Base-by-base conservation (phyloP, 2,113 vertebrate genomes). In the Tragelaphus buxtoni region DNA sequence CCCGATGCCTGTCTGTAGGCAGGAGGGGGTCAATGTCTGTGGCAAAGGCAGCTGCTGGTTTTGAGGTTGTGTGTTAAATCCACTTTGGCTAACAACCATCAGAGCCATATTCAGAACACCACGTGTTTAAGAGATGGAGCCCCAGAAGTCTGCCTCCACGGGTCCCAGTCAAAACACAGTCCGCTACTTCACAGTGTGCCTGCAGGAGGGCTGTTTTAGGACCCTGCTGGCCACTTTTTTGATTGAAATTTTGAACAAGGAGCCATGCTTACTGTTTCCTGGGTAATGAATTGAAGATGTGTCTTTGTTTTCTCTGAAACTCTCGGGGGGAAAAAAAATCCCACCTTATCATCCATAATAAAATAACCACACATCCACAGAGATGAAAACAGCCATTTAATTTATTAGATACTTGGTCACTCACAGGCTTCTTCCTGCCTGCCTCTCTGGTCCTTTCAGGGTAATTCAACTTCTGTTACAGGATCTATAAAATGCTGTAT, bases 31-130 rank as follows among this genome's bases (percentile, higher is more conserved):
- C 97, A 98, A 86, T 28, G 95, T 97, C 81, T 76, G 58, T 24
- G 79, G 79, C 90, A 90, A 96, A 98, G 95, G 58, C 96, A 98
- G 98, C 97, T 97, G 96, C 95, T 94, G 97, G 97, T 96, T 96
- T 98, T 1, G 3, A 96, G 97, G 95, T 18, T 51, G 61, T 76
- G 83, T 79, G 24, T 98, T 98, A 90, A 98, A 97, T 97, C 94
- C 69, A 91, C 65, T 92, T 95, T 49, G 63, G 94, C 91, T 81
- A 94, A 89, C 76, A 45, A 51, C 32, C 32, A 0, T 30, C 88
- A 97, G 94, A 98, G 69, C 63, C 92, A 11, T 83, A 45, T 45
- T 76, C 83, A 81, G 79, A 96, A 32, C 76, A 35, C 55, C 42
- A n/a, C 87, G 95, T 89, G 58, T 98, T 97, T 97, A 94, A 53